Conservation (phyloP, 2,888 invertebrate species). For the Hirtodrosophila alboralis region DNA sequence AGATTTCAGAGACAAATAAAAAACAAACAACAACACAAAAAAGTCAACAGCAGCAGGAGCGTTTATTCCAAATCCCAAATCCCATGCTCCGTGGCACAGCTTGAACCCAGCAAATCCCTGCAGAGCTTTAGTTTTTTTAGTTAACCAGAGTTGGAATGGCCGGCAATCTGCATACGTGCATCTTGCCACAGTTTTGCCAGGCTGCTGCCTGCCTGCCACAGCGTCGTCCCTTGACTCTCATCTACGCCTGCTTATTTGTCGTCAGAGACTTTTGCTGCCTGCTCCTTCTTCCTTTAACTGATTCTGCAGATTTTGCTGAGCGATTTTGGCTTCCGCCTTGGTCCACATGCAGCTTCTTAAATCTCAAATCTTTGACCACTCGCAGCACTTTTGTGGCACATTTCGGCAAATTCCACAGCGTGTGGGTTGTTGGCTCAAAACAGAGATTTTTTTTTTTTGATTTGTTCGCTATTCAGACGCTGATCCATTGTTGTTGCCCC, state of each 20-base stretch:
- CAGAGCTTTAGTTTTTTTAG: constrained; percentile 25
- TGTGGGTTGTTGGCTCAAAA: constrained; percentile 70
- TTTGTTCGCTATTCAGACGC: constrained; percentile 6
- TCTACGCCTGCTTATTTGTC: constrained; percentile 64
- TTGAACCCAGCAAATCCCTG: constrained; percentile 46
- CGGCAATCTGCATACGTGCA: constrained; percentile 80
- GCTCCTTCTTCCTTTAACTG: constrained; percentile 43
- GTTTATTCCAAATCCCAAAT: constrained; percentile 19
- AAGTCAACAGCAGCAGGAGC: constrained; percentile 8
- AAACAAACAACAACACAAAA: constrained; percentile 26
- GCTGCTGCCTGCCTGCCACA: too few species aligned
- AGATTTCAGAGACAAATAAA: constrained; percentile 76
- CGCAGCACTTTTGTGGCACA: constrained; percentile 28
- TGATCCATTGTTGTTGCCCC: constrained; percentile 49
- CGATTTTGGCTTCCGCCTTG: constrained; percentile 53
- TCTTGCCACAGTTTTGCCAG: constrained; percentile 63
- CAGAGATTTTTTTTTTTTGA: constrained; percentile 45
- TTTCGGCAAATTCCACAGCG: constrained; percentile 55
- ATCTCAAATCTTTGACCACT: constrained; percentile 46
- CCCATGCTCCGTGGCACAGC: constrained; percentile 24
- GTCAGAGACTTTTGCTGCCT: constrained; percentile 30
- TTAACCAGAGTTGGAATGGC: constrained; percentile 53
- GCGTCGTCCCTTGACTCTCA: constrained; percentile 26
- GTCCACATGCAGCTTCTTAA: constrained; percentile 35
- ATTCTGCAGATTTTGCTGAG: constrained; percentile 45